Evolutionary conservation across 2,797 vertebrate species (phyloP).

Genomic region (Prionace glauca): DNA sequence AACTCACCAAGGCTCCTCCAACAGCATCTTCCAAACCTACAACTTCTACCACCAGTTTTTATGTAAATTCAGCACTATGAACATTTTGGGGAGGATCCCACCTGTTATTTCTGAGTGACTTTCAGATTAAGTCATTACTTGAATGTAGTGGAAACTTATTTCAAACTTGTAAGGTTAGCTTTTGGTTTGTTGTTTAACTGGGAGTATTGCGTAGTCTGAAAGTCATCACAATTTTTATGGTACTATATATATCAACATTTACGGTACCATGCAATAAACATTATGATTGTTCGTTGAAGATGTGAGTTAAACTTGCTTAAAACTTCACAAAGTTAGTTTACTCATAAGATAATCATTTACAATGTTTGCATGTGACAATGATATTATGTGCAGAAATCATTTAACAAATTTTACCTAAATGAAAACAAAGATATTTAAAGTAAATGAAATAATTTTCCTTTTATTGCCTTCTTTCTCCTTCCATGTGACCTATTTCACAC

Average conservation of each 20-base stretch:
- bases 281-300: neutral
- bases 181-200: neutral
- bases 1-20: too few species aligned
- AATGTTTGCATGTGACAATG: neutral
- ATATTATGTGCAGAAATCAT: neutral
- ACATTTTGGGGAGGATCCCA: too few species aligned
- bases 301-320: neutral
- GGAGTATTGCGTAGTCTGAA: too few species aligned
- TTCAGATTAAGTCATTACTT: neutral
- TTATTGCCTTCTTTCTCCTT: neutral
- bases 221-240: too few species aligned
- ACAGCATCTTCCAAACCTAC: too few species aligned
- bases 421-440: neutral
- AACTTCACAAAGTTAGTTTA: neutral
- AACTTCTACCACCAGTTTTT: too few species aligned
- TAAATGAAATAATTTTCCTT: neutral
- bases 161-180: neutral
- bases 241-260: too few species aligned
- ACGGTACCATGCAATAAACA: neutral
- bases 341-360: neutral
- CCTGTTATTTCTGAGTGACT: too few species aligned
- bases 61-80: too few species aligned
- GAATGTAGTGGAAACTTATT: neutral
- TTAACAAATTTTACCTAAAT: neutral
- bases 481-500: neutral